Conservation (phyloP, 2,113 vertebrate species). For the Apistogramma diplotaenia region DNA sequence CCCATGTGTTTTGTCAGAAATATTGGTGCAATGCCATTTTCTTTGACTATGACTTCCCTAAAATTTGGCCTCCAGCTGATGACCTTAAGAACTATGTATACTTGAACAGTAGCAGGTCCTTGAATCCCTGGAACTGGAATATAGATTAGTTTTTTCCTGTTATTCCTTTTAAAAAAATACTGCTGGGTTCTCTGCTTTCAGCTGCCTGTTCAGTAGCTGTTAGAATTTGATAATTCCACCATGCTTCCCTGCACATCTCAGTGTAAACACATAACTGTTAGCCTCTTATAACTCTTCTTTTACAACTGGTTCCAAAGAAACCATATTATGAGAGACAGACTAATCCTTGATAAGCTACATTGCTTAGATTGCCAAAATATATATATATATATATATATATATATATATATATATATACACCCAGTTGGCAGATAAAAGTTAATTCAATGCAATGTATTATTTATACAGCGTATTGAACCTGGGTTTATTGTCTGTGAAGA, state of each 20-base stretch:
- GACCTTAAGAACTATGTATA: background rate
- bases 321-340: background rate
- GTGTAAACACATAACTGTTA: background rate
- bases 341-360: background rate
- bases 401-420: too few species aligned
- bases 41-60: background rate
- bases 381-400: too few species aligned
- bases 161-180: background rate
- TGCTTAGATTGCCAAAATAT: background rate
- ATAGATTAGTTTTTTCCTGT: background rate
- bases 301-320: background rate
- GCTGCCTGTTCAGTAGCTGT: background rate
- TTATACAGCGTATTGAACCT: background rate
- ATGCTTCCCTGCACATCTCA: background rate
- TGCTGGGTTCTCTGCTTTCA: background rate
- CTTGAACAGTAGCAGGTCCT: background rate
- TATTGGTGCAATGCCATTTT: background rate
- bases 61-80: background rate
- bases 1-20: background rate
- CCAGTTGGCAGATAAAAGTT: background rate
- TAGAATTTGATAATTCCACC: background rate
- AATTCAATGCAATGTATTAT: slow-evolving; percentile 2
- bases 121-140: background rate
- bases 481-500: background rate
- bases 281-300: background rate